Evolutionary conservation across 2,797 vertebrate genomes (phyloP).

Genomic region (Serranus cabrilla): DNA sequence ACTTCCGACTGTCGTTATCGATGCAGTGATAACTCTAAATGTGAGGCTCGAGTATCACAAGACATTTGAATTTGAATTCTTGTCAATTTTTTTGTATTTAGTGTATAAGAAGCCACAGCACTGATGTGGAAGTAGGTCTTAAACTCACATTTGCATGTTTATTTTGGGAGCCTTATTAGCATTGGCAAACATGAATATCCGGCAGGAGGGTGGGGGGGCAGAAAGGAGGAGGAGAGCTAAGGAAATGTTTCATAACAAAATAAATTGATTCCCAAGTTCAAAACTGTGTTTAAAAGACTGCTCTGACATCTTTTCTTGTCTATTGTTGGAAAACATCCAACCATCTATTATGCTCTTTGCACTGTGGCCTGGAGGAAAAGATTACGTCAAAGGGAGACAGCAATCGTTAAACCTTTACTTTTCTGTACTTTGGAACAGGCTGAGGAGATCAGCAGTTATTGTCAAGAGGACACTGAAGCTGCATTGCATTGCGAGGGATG

Average conservation of each 20-base stretch:
- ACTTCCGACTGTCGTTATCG: conserved; percentile 2
- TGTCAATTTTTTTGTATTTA: conserved; percentile 41
- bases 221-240: conserved; percentile 21
- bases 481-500: conserved; percentile 19
- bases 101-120: conserved; percentile 33
- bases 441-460: conserved; percentile 32
- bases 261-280: conserved; percentile 56
- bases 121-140: conserved; percentile 75
- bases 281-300: conserved; percentile 51
- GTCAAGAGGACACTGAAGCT: conserved; percentile 30
- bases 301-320: conserved; percentile 44
- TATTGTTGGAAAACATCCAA: conserved; percentile 37
- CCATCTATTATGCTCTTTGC: conserved; percentile 43
- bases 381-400: conserved; percentile 45
- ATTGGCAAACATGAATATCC: conserved; percentile 73
- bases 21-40: not conserved
- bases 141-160: conserved; percentile 78
- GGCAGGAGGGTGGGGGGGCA: conserved; percentile 15
- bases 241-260: conserved; percentile 64
- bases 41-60: conserved; percentile 1
- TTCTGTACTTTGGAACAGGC: conserved; percentile 17
- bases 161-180: conserved; percentile 78
- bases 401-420: conserved; percentile 21
- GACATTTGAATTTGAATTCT: conserved; percentile 36
- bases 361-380: conserved; percentile 25